These are phyloP conservation scores for Oligia strigilis DNA, from an alignment of 2,888 invertebrate species.

Conservation along the genomic window DNA sequence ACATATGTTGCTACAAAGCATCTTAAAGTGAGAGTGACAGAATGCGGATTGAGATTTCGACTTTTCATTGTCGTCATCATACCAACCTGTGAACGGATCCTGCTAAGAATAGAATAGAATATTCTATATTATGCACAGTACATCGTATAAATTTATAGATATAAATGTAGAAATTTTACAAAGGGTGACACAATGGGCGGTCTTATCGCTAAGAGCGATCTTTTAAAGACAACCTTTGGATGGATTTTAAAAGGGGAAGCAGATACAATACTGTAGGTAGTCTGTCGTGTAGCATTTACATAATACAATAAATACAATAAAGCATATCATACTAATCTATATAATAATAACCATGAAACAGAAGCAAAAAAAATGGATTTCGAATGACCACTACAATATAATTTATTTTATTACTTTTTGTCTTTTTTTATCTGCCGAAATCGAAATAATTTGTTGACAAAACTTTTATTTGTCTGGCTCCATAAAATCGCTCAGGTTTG, in stretches of 20 bases:
- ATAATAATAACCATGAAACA: not conserved
- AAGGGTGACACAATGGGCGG: not conserved
- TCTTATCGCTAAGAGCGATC: not conserved
- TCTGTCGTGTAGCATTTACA: not conserved
- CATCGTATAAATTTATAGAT: not conserved
- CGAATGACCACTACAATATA: not conserved
- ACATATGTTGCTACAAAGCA: not conserved
- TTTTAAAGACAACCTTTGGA: not conserved
- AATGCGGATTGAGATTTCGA: not conserved
- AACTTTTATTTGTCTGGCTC: not conserved
- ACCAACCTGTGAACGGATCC: not conserved
- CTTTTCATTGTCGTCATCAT: too few relatives aligned
- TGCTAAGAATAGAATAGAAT: not conserved
- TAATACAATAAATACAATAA: not conserved
- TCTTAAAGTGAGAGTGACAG: not conserved
- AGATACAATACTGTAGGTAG: not conserved
- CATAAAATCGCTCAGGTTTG: slow-evolving; percentile 27
- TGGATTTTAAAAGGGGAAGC: not conserved
- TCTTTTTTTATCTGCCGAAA: not conserved
- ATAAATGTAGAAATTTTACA: not conserved
- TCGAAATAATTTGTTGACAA: slow-evolving; percentile 9
- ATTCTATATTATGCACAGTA: not conserved
- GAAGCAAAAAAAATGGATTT: not conserved
- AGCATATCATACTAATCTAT: not conserved
- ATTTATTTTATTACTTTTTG: not conserved